These are phyloP conservation scores for Pseudorasbora parva DNA, from an alignment of 2,113 vertebrate species.

Conservation along the genomic window DNA sequence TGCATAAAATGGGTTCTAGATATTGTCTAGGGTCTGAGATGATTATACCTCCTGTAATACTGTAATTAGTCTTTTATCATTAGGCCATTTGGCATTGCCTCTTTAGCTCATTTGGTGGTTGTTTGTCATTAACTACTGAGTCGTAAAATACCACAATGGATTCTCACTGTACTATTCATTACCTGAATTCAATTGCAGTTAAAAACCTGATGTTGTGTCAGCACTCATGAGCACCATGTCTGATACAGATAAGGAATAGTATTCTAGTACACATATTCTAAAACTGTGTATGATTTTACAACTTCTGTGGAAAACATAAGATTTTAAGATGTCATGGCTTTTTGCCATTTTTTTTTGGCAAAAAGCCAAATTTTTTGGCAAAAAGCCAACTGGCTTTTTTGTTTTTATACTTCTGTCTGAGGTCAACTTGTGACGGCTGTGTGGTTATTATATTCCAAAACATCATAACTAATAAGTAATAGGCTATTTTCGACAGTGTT, in stretches of 20 bases:
- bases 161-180: slow-evolving; percentile 8
- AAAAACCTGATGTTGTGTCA: not conserved
- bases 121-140: slow-evolving; percentile 16
- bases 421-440: no score
- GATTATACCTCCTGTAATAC: slow-evolving; percentile 2
- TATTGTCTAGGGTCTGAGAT: slow-evolving; percentile 11
- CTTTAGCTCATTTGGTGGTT: slow-evolving; percentile 27
- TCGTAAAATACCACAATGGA: slow-evolving; percentile 25
- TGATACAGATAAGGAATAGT: not conserved
- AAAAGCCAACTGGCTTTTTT: no score
- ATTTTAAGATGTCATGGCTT: no score
- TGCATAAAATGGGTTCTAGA: slow-evolving; percentile 2
- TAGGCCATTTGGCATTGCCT: not conserved
- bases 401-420: no score
- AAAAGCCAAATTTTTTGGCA: no score
- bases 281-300: not conserved
- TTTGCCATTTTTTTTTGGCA: no score
- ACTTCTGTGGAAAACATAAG: not conserved
- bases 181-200: not conserved
- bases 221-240: not conserved
- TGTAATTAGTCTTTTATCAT: slow-evolving; percentile 26
- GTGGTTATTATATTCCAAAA: no score
- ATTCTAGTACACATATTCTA: not conserved
- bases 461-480: no score
- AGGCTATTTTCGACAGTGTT: no score